Evolutionary conservation across 2,113 vertebrate species (phyloP).

Genomic region (Nothoprocta pentlandii): DNA sequence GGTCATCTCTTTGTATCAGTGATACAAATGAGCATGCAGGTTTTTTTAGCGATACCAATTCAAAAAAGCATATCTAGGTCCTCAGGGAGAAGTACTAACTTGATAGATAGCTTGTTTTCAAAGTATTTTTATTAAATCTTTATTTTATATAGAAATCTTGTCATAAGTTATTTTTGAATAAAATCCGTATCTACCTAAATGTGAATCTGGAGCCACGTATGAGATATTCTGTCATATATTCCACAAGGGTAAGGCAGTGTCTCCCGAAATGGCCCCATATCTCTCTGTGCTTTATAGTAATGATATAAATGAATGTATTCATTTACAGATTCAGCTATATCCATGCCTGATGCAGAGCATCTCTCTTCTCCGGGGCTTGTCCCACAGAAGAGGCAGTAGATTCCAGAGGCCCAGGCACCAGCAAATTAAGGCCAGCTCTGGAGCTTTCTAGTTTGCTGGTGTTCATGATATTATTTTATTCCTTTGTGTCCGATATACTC

Average conservation of each 20-base stretch:
- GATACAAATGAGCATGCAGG: background rate
- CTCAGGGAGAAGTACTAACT: background rate
- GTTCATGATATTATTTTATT: constrained; percentile 71
- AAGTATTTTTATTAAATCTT: background rate
- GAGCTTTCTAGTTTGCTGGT: constrained; percentile 55
- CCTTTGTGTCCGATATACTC: constrained; percentile 38
- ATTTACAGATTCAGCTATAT: background rate
- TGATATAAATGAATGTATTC: background rate
- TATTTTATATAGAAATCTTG: background rate
- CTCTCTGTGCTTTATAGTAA: background rate
- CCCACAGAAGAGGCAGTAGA: background rate
- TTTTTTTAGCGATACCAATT: constrained; percentile 23
- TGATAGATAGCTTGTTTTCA: background rate
- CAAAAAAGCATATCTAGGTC: background rate
- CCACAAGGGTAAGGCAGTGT: background rate
- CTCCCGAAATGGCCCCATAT: background rate
- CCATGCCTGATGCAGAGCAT: background rate
- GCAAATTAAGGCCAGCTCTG: background rate
- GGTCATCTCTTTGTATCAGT: constrained; percentile 23
- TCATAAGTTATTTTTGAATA: background rate
- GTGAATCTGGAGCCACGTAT: background rate
- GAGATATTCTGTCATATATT: background rate
- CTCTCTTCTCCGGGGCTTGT: background rate
- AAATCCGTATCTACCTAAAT: background rate
- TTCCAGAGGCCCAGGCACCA: background rate